phyloP scores from a whole-genome alignment of 2,888 invertebrate species.

The Drosophila ustulata region DNA sequence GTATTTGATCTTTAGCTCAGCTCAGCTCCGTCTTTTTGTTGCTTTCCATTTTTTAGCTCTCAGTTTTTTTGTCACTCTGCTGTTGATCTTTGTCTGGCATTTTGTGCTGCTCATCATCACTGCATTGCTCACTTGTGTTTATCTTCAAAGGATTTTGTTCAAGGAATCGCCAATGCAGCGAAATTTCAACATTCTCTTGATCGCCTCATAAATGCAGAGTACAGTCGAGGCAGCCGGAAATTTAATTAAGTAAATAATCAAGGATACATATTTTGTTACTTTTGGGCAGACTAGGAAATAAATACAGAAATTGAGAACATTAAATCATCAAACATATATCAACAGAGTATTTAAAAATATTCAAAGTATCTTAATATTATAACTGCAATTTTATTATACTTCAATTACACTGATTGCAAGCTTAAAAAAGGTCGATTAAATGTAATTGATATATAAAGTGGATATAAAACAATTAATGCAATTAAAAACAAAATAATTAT shows the following conservation, averaged over 20 bases:
- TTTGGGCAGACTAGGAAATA: no score
- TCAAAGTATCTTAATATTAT: no score
- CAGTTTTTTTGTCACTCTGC: slow-evolving; percentile 47
- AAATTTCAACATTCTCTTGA: slow-evolving; percentile 36
- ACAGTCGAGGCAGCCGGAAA: slow-evolving; percentile 5
- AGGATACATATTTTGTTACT: not conserved
- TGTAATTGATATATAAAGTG: no score
- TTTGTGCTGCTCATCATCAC: slow-evolving; percentile 5
- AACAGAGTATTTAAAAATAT: no score
- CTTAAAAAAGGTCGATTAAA: no score
- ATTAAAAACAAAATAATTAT: no score
- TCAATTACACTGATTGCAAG: no score
- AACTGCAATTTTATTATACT: no score
- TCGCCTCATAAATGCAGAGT: slow-evolving; percentile 22
- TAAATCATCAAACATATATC: no score
- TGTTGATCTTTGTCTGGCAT: slow-evolving; percentile 35
- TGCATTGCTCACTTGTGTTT: slow-evolving; percentile 46
- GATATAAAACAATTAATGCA: no score
- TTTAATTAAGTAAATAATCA: not conserved
- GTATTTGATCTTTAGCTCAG: slow-evolving; percentile 69
- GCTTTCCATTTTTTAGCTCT: slow-evolving; percentile 9
- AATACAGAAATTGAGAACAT: no score
- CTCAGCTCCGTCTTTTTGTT: slow-evolving; percentile 23
- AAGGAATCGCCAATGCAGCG: slow-evolving; percentile 58
- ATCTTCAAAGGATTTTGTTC: slow-evolving; percentile 66